A percentile compares a stretch with the other conserved stretches of the same genome.
phyloP scores from a whole-genome alignment of 2,888 invertebrate genomes.

The Atherix ibis region DNA sequence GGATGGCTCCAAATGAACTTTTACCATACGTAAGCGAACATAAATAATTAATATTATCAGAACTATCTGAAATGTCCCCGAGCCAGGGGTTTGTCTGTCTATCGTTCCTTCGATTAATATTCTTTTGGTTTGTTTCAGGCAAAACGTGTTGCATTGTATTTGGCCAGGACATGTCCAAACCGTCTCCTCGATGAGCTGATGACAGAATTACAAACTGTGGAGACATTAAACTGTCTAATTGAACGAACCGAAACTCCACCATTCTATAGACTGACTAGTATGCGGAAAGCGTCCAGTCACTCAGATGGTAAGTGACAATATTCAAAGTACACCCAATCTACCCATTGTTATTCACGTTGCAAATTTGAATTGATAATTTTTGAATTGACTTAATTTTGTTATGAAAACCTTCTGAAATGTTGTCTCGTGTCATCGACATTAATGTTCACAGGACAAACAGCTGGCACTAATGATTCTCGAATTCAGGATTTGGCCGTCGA shows the following conservation, averaged over 20 bases:
- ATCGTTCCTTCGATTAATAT: background rate
- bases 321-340: too few species aligned
- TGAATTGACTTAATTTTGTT: too few species aligned
- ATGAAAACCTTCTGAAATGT: background rate
- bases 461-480: constrained; percentile 31
- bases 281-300: constrained; percentile 79
- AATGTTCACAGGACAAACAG: constrained; percentile 24
- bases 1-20: constrained; percentile 91
- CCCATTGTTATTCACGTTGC: too few species aligned
- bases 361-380: too few species aligned
- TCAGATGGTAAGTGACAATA: constrained; percentile 38
- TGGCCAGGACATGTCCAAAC: constrained; percentile 84
- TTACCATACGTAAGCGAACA: constrained; percentile 68
- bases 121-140: constrained; percentile 53
- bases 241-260: constrained; percentile 97
- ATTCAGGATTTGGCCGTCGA: constrained; percentile 46
- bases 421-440: background rate
- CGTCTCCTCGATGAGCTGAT: constrained; percentile 92
- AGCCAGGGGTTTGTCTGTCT: background rate
- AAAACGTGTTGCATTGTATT: constrained; percentile 83
- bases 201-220: constrained; percentile 92
- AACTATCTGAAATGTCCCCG: background rate
- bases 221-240: constrained; percentile 87
- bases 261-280: constrained; percentile 85
- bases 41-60: background rate